These are phyloP conservation scores for Patella caerulea DNA, from an alignment of 2,888 invertebrate species.

Conservation along the genomic window DNA sequence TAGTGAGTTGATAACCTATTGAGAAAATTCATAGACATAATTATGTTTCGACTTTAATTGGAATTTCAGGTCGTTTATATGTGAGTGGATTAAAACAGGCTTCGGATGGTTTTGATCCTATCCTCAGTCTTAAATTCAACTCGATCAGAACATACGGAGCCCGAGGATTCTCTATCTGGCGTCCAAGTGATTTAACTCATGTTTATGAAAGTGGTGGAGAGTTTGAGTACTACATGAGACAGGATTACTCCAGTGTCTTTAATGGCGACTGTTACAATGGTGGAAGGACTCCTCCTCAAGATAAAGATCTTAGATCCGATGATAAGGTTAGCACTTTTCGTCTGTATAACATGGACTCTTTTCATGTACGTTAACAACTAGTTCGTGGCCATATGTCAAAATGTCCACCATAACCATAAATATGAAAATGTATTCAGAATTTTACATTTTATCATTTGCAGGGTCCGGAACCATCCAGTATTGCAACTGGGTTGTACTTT, in stretches of 20 bases:
- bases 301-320: background rate
- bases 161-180: constrained; percentile 14
- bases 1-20: no score
- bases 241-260: background rate
- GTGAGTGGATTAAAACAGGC: background rate
- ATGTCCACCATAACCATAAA: no score
- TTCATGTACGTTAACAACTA: no score
- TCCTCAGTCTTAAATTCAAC: background rate
- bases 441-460: background rate
- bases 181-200: background rate
- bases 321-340: background rate
- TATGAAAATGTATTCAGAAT: no score
- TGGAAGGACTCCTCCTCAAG: background rate
- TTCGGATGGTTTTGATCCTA: background rate
- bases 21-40: no score
- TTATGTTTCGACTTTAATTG: no score
- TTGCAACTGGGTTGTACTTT: background rate
- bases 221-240: constrained; percentile 5
- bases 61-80: background rate
- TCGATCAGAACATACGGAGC: constrained; percentile 3
- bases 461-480: constrained; percentile 7
- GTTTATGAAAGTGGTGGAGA: constrained; percentile 14
- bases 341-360: background rate
- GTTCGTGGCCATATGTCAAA: no score
- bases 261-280: background rate